These are phyloP conservation scores for Galaxias olidus DNA, from an alignment of 2,797 vertebrate species.

Conservation along the genomic window DNA sequence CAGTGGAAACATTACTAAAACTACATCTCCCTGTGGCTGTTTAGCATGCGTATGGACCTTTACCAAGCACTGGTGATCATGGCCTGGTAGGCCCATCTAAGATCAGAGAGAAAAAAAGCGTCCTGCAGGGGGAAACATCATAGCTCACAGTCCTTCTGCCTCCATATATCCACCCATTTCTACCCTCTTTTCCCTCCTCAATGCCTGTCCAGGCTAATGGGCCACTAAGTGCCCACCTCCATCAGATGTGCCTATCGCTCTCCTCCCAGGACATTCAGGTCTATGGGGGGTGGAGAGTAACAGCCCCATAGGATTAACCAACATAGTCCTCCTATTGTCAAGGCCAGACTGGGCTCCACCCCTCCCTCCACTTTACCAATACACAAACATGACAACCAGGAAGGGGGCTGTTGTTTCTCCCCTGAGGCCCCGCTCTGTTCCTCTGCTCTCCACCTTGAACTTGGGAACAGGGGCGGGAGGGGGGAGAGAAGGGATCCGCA, in stretches of 20 bases:
- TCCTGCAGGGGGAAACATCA: constrained; percentile 14
- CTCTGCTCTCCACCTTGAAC: background rate
- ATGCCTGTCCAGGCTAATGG: constrained; percentile 46
- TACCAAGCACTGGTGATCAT: constrained; percentile 18
- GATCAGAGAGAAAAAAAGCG: constrained; percentile 23
- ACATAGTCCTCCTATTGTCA: constrained; percentile 57
- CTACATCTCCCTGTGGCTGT: constrained; percentile 21
- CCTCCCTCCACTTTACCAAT: constrained; percentile 50
- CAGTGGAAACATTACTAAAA: too few species aligned
- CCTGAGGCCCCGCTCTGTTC: constrained; percentile 15
- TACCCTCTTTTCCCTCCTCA: constrained; percentile 18
- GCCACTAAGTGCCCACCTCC: constrained; percentile 42
- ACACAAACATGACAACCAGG: constrained; percentile 55
- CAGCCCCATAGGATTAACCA: constrained; percentile 48
- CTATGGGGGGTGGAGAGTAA: constrained; percentile 32
- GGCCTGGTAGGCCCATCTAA: constrained; percentile 6
- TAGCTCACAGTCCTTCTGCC: constrained; percentile 7
- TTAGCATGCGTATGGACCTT: constrained; percentile 43
- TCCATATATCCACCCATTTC: background rate
- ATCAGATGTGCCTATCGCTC: constrained; percentile 7
- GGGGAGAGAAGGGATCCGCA: background rate
- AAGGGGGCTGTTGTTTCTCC: constrained; percentile 29
- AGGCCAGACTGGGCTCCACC: constrained; percentile 47
- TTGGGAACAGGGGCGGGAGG: background rate
- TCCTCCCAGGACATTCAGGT: constrained; percentile 29